These are phyloP conservation scores for Xiphydria camelus DNA, from an alignment of 2,888 invertebrate genomes.

Conservation along the genomic window DNA sequence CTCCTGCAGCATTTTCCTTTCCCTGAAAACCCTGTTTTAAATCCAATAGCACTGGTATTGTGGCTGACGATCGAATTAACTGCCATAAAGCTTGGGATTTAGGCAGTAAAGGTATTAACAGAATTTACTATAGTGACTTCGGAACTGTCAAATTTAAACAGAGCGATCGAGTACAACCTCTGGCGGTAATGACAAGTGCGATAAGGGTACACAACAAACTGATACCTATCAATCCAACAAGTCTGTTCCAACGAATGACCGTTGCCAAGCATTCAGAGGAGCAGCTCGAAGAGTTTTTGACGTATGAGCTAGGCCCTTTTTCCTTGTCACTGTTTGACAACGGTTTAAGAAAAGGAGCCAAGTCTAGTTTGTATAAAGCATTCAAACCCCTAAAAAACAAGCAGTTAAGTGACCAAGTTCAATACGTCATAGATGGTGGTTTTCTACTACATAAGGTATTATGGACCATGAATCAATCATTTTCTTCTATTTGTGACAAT, in stretches of 20 bases:
- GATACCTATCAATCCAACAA: conserved; percentile 20
- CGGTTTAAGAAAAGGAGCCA: too few relatives aligned
- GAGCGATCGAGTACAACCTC: conserved; percentile 37
- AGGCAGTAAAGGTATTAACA: conserved; percentile 9
- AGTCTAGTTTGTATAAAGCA: too few relatives aligned
- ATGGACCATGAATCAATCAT: too few relatives aligned
- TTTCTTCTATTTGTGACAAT: too few relatives aligned
- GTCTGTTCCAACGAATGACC: conserved; percentile 28
- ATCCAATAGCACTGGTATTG: conserved; percentile 26
- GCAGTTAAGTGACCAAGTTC: too few relatives aligned
- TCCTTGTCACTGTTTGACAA: too few relatives aligned
- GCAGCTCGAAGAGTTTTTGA: too few relatives aligned
- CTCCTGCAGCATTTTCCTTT: too few relatives aligned
- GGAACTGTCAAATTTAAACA: conserved; percentile 35
- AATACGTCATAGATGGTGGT: too few relatives aligned
- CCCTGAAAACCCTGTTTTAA: conserved; percentile 21
- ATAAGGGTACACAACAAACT: conserved; percentile 11
- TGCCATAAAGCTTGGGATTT: conserved; percentile 20
- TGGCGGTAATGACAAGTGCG: conserved; percentile 18
- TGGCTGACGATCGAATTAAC: conserved; percentile 19
- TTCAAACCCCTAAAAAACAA: too few relatives aligned
- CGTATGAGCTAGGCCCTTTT: conserved; percentile 19
- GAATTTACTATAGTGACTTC: conserved; percentile 35
- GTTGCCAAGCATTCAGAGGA: too few relatives aligned
- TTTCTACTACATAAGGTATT: too few relatives aligned